phyloP scores from a whole-genome alignment of 2,113 vertebrate species.

The Sus scrofa region T2T-Sscrofa CM000814.6:45745501-45746000 shows the following conservation, averaged over 20 bases:
- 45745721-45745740: neutral
- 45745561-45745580: too few relatives aligned
- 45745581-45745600: too few relatives aligned
- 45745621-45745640: neutral
- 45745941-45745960: rapidly evolving
- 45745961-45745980: neutral
- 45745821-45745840: rapidly evolving
- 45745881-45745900: rapidly evolving
- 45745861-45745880: neutral
- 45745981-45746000: too few relatives aligned
- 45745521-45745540: too few relatives aligned
- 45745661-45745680: neutral
- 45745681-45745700: neutral
- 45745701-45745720: neutral
- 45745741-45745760: rapidly evolving
- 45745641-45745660: neutral
- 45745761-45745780: rapidly evolving
- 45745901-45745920: neutral
- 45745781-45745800: neutral
- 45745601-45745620: neutral
- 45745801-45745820: neutral
- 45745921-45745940: rapidly evolving
- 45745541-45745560: too few relatives aligned
- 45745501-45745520: too few relatives aligned
- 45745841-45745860: neutral